Base-by-base conservation (phyloP, 2,797 vertebrate species). In the Pangasius mekongensis region DNA sequence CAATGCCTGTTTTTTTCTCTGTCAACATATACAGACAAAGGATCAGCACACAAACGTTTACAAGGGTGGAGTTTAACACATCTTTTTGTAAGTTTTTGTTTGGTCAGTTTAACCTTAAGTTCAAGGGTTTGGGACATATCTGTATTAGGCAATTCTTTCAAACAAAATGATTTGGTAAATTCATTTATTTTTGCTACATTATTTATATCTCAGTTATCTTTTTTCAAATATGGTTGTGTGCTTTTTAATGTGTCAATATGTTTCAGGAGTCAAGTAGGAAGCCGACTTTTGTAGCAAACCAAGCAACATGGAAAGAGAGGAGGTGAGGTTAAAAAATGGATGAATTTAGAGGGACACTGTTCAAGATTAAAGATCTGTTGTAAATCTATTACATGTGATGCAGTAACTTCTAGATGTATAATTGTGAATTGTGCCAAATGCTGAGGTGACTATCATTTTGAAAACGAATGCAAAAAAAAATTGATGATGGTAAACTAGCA, bases 261-360 rank as follows among this genome's bases (percentile, higher is more conserved):
- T 87, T 43, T 83, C 90, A 96, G 95, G 93, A 95, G 14, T 83
- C 92, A 1, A 91, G 86, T 67, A 95, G 93, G 85, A 88, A 89
- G 30, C 49, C 91, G 2, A 18, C 88, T 74, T 16, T 90, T 2
- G 64, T 88, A 16, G 22, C 83, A 0, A 71, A 90, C 33, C 93
- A 93, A 92, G 92, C 86, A 80, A 66, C 85, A 6, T 94, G 94
- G 8, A 87, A 87, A 66, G 95, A 95, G 54, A 94, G 91, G 52
- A 95, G 96, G 96, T 96, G 87, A 94, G 91, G 84, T 83, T 56
- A 0, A 6, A 47, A 82, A 82, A 43, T 0, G 7, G 24, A 24
- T 82, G 22, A 18, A 58, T 80, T 80, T 58, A 58, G 8, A 54
- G n/a, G 11, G 74, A 54, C 0, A 7, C 43, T 54, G 43, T 54